A percentile compares a stretch with the other conserved stretches of the same genome.
phyloP scores from a whole-genome alignment of 2,113 vertebrate species.

The Zosterops pallidus region DNA sequence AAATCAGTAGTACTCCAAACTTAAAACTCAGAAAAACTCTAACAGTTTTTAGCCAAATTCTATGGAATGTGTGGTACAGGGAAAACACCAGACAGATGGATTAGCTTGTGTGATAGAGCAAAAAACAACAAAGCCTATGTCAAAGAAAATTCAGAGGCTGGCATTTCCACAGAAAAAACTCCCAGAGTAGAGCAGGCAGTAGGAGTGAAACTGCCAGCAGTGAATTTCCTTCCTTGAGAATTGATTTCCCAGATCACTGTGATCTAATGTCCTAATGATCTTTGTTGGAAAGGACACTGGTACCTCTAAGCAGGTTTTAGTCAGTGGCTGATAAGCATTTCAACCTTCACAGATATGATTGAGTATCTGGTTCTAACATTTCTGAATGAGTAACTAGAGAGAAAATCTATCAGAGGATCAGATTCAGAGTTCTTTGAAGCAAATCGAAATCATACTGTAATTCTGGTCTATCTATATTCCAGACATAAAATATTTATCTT shows the following conservation, averaged over 20 bases:
- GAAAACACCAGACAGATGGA: background rate
- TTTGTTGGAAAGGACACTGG: background rate
- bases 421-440: background rate
- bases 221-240: background rate
- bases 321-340: background rate
- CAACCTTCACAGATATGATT: background rate
- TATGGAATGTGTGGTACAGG: background rate
- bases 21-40: background rate
- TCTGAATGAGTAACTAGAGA: background rate
- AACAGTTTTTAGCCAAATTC: background rate
- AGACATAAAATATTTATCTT: background rate
- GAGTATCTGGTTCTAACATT: background rate
- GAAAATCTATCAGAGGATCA: background rate
- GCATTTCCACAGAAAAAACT: background rate
- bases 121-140: background rate
- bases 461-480: background rate
- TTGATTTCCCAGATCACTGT: background rate
- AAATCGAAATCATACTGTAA: background rate
- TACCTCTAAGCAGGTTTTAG: background rate
- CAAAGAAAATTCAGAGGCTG: background rate
- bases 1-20: background rate
- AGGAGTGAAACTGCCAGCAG: background rate
- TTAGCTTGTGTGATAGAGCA: background rate
- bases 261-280: background rate
- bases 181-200: background rate